Evolutionary conservation across 2,113 vertebrate genomes (phyloP).

Genomic region (Beaufortia kweichowensis): DNA sequence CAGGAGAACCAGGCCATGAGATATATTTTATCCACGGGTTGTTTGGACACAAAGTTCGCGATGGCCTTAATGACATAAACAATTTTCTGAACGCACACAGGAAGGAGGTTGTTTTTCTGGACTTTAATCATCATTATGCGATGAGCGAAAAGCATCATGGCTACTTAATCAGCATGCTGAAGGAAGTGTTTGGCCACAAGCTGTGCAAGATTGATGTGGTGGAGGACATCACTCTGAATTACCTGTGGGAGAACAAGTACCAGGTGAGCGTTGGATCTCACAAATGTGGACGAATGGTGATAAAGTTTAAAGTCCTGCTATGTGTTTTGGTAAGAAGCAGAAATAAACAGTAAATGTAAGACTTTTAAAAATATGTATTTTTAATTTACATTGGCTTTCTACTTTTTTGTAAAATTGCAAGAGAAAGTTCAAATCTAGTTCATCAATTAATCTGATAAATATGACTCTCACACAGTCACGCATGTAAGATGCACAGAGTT

Average conservation of each 20-base stretch:
- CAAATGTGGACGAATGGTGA: too few relatives aligned
- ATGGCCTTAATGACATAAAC: slow-evolving; percentile 88
- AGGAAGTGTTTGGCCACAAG: slow-evolving; percentile 84
- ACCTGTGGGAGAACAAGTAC: slow-evolving; percentile 85
- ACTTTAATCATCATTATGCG: slow-evolving; percentile 97
- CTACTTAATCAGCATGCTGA: slow-evolving; percentile 82
- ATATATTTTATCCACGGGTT: slow-evolving; percentile 96
- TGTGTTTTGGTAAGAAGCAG: not conserved
- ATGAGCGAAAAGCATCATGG: slow-evolving; percentile 88
- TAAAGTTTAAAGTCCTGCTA: not conserved
- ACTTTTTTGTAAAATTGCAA: too few relatives aligned
- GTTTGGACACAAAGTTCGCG: slow-evolving; percentile 90
- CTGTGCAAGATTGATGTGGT: slow-evolving; percentile 81
- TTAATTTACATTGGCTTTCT: too few relatives aligned
- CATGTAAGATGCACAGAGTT: too few relatives aligned
- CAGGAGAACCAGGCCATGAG: slow-evolving; percentile 82
- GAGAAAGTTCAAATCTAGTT: too few relatives aligned
- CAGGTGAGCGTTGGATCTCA: slow-evolving; percentile 76
- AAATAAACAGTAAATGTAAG: too few relatives aligned
- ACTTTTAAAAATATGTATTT: too few relatives aligned
- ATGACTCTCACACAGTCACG: too few relatives aligned
- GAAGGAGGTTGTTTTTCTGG: slow-evolving; percentile 87
- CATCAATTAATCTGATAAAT: too few relatives aligned
- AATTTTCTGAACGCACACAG: slow-evolving; percentile 81
- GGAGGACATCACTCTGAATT: slow-evolving; percentile 83